phyloP scores from a whole-genome alignment of 2,888 invertebrate genomes.

The Ischnus inquisitorius region DNA sequence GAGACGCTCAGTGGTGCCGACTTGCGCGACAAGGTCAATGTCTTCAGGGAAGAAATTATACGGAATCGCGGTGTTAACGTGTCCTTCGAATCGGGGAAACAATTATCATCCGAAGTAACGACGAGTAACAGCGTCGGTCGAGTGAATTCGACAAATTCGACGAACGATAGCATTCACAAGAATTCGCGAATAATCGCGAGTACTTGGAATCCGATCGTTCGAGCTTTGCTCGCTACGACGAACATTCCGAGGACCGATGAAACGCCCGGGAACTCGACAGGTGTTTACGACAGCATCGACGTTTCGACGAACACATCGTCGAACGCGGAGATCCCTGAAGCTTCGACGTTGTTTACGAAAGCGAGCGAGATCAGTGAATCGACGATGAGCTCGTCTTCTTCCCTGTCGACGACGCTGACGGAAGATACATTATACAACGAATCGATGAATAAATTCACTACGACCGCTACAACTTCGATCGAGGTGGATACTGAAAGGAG shows the following conservation, averaged over 20 bases:
- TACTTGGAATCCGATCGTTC: slow-evolving; percentile 34
- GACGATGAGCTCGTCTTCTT: not conserved
- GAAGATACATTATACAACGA: not conserved
- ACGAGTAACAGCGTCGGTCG: not conserved
- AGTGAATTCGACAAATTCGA: not conserved
- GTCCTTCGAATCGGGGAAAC: not conserved
- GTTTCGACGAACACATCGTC: slow-evolving; percentile 16
- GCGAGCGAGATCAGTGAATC: slow-evolving; percentile 37
- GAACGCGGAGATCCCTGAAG: slow-evolving; percentile 5
- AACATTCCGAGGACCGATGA: not conserved
- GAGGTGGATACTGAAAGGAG: not conserved
- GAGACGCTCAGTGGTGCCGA: slow-evolving; percentile 16
- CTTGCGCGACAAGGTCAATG: slow-evolving; percentile 40
- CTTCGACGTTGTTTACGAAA: slow-evolving; percentile 49
- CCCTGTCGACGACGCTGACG: not conserved
- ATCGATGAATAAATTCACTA: not conserved
- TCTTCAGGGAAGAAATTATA: slow-evolving; percentile 46
- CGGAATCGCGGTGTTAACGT: slow-evolving; percentile 32
- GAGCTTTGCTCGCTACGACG: slow-evolving; percentile 24
- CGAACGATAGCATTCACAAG: not conserved
- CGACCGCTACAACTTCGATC: not conserved
- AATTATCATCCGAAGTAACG: not conserved
- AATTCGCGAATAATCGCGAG: not conserved
- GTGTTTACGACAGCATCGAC: slow-evolving; percentile 61
- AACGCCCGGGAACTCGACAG: slow-evolving; percentile 32